Evolutionary conservation across 1,140 invertebrate species (phyloP), one percentile per base, ranked within the genome.

Genomic region (Anthonomus grandis): DNA sequence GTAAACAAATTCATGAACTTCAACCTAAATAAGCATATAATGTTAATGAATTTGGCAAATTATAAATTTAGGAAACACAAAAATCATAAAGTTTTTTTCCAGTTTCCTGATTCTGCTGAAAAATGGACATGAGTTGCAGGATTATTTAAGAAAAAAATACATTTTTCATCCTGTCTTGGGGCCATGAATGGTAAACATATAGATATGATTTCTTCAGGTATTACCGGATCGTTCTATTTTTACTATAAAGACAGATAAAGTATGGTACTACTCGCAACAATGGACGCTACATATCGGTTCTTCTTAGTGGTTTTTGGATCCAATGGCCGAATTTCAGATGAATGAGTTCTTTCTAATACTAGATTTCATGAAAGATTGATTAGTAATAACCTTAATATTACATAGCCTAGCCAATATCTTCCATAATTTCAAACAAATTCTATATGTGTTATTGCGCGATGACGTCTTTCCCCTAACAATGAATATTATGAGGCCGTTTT

Each of bases 401-500:
- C 52, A 2, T 10, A 21, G n/a, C 39, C 5, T 31, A 17, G 15
- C 18, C n/a, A 15, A 52, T 39, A 15, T 52, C 9, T 6, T 1
- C 3, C 18, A 46, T 19, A 31, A 5, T 31, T 27, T 4, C 42
- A 12, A 17, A 46, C 3, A 34, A n/a, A 8, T 44, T 31, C 52
- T 42, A 5, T 55, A 36, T 21, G 52, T 55, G 9, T 55, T 55
- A 22, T 41, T 46, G 2, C 41, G 24, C n/a, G 42, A 46, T 21
- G 41, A 55, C 21, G 52, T 42, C 2, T 55, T 55, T 47, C 23
- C 41, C 42, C 18, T 55, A 25, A 19, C 19, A 19, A 21, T 12
- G 9, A 21, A 55, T 46, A 55, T 55, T 48, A 5, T 55, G 27
- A 55, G 46, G 42, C 52, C 52, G 18, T n/a, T n/a, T n/a, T n/a